Evolutionary conservation across 2,888 invertebrate species (phyloP), one percentile per base, ranked within the genome.

Genomic region (Nomada goodeniana): DNA sequence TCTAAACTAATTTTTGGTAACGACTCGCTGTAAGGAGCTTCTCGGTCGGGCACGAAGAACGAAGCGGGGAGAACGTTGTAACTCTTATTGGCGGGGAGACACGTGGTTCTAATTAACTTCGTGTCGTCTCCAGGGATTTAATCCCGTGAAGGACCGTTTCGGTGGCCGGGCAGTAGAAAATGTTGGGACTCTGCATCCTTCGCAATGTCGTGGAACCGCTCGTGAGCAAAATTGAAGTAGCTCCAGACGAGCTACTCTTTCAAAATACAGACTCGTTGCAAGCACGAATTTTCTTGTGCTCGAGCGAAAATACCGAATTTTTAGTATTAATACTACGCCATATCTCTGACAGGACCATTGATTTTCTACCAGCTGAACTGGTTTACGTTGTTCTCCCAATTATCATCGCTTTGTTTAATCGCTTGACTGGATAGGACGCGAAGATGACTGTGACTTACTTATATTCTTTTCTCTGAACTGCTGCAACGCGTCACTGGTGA

Each of bases 391-490:
- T 57, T 2, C 20, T 23, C 11, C 26, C 7, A 10, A 9, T 20
- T 63, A 18, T 3, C 9, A 23, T 26, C 9, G 10, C 47, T 13
- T 3, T 47, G 20, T 23, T 53, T 59, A 42, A 9, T 5, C n/a
- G 9, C 15, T 64, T 23, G 42, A 50, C 47, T 23, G 20, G 9
- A 50, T n/a, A 0, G 11, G 13, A 7, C 11, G 50, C 26, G 1
- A 29, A 7, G 15, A 10, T 11, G 61, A 15, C 15, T 20, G 20
- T 29, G 67, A 91, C 91, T 91, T 76, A 91, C 91, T 91, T 83
- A 89, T 91, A 82, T 91, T 91, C 76, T 91, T 91, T 36, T 91
- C 91, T 26, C 91, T 89, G 80, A 89, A 91, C 76, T 91, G 91
- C 42, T 89, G 79, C 55, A 84, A 68, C 18, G 82, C 90, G 55